phyloP scores from a whole-genome alignment of 2,113 vertebrate species.

The Sardina pilchardus region DNA sequence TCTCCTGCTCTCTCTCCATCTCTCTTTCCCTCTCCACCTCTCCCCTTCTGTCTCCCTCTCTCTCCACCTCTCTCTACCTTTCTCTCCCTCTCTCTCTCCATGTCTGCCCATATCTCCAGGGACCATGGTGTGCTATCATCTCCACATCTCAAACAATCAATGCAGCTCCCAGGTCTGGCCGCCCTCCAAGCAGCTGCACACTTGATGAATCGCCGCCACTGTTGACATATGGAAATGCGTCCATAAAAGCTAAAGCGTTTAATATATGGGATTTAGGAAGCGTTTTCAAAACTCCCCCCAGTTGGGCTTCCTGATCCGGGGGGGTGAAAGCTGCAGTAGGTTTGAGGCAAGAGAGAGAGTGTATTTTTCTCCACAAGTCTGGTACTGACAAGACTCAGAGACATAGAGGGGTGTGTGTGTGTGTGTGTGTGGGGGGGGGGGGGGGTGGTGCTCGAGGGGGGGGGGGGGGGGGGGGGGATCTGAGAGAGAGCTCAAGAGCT shows the following conservation, averaged over 20 bases:
- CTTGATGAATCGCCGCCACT: neutral
- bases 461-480: neutral
- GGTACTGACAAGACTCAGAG: neutral
- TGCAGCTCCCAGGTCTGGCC: neutral
- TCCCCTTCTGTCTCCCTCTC: too few relatives aligned
- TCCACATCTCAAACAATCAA: neutral
- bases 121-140: neutral
- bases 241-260: neutral
- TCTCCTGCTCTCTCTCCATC: too few relatives aligned
- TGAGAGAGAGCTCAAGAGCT: neutral
- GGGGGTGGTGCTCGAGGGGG: too few relatives aligned
- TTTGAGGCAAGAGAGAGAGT: neutral
- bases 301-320: neutral
- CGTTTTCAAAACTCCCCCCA: neutral
- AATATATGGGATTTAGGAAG: neutral
- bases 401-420: constrained; percentile 7
- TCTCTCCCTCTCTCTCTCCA: neutral
- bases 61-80: neutral
- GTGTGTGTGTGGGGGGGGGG: constrained; percentile 44
- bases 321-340: neutral
- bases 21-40: neutral
- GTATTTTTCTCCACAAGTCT: neutral
- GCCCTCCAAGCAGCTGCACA: constrained; percentile 4
- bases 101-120: neutral
- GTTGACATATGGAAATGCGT: neutral